Evolutionary conservation across 2,888 invertebrate species (phyloP).

Genomic region (Oligia strigilis): DNA sequence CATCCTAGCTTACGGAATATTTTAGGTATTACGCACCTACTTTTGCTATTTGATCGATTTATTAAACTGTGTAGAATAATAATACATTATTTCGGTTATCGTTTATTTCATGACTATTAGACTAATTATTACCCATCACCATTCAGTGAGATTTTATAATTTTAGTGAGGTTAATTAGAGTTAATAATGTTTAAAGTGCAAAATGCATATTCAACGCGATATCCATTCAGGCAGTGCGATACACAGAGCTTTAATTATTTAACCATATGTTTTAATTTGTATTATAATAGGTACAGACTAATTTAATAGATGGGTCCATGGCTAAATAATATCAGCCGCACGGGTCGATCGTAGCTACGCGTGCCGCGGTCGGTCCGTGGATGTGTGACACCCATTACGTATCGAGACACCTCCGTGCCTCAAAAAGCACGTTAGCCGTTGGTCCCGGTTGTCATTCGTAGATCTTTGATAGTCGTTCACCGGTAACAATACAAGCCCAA

Average conservation of each 20-base stretch:
- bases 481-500: not conserved
- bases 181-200: conserved; percentile 17
- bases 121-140: not conserved
- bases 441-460: not conserved
- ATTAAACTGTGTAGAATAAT: not conserved
- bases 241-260: conserved; percentile 17
- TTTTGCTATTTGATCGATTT: not conserved
- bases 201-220: conserved; percentile 11
- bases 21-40: not conserved
- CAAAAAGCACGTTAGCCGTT: not conserved
- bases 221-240: conserved; percentile 8
- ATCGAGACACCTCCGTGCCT: not conserved
- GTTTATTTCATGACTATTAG: not conserved
- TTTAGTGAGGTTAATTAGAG: conserved; percentile 19
- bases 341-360: not conserved
- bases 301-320: not conserved
- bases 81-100: not conserved
- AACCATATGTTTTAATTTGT: conserved; percentile 32
- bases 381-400: not conserved
- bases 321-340: not conserved
- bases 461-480: not conserved
- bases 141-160: conserved; percentile 4
- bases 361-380: not conserved
- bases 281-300: conserved; percentile 5
- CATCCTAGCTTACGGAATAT: conserved; percentile 4